Conservation (phyloP, 1,140 invertebrate species). For the Cepaea nemoralis region DNA sequence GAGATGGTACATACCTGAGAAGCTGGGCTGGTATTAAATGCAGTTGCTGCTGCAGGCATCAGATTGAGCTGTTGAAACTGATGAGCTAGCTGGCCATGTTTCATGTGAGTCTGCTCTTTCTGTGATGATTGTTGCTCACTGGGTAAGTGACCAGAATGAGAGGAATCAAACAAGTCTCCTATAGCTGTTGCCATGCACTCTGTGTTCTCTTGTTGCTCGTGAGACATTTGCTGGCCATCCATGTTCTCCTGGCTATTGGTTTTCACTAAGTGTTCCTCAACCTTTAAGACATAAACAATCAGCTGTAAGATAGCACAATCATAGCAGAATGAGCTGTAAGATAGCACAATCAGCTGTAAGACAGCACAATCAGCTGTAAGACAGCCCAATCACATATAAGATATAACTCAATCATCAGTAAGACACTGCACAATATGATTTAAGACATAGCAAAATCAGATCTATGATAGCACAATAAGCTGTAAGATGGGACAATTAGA, state of each 20-base stretch:
- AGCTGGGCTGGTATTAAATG: not conserved
- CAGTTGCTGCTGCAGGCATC: conserved; percentile 24
- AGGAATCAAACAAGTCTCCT: not conserved
- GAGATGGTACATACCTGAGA: conserved; percentile 16
- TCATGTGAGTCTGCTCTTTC: conserved; percentile 84
- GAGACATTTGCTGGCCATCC: not conserved
- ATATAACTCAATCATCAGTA: too few species aligned
- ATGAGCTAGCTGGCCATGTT: conserved; percentile 80
- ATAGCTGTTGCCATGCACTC: not conserved
- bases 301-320: too few species aligned
- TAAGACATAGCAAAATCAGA: too few species aligned
- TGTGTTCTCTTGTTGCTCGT: not conserved
- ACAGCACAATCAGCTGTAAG: too few species aligned
- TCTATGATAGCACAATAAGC: too few species aligned
- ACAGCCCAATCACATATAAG: too few species aligned
- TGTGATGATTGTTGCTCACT: conserved; percentile 70
- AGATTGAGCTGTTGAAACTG: conserved; percentile 63
- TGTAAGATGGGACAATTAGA: too few species aligned
- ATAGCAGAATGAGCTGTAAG: too few species aligned
- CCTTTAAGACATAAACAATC: not conserved
- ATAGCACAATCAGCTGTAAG: too few species aligned
- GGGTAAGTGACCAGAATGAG: not conserved
- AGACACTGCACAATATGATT: too few species aligned
- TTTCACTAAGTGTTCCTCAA: conserved; percentile 27
- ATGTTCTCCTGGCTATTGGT: conserved; percentile 14